These are phyloP conservation scores for Diadophis punctatus DNA, from an alignment of 2,113 vertebrate species.

Conservation along the genomic window DNA sequence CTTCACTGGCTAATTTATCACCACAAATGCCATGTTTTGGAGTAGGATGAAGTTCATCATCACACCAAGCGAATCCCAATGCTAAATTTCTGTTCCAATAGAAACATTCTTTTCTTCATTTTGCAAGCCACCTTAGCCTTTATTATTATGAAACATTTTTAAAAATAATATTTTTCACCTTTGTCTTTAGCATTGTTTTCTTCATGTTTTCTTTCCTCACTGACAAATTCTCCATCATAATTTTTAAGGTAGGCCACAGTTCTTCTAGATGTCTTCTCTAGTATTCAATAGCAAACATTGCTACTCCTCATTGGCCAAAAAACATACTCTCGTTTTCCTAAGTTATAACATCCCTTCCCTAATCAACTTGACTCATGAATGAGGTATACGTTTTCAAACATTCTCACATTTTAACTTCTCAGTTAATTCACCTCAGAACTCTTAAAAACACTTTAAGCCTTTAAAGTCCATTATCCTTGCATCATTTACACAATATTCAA, in stretches of 20 bases:
- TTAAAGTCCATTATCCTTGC: neutral
- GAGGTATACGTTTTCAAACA: neutral
- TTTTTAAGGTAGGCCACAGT: neutral
- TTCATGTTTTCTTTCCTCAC: neutral
- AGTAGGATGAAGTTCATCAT: neutral
- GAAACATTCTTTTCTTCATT: neutral
- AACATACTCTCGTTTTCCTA: neutral
- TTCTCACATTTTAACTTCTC: neutral
- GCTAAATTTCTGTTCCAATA: neutral
- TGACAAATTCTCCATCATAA: neutral
- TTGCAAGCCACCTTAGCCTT: neutral
- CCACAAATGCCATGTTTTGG: neutral
- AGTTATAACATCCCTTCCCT: neutral
- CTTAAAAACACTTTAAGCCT: neutral
- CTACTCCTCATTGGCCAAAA: neutral
- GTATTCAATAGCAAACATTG: neutral
- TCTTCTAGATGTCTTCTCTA: neutral
- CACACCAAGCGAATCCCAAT: neutral
- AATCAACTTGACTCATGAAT: neutral
- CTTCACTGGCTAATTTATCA: neutral
- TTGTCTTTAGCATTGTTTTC: neutral
- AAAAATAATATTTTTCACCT: neutral
- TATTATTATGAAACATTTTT: neutral
- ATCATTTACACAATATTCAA: neutral
- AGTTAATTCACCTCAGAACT: neutral